Conservation (phyloP, 2,797 vertebrate genomes). For the Furcifer pardalis region DNA sequence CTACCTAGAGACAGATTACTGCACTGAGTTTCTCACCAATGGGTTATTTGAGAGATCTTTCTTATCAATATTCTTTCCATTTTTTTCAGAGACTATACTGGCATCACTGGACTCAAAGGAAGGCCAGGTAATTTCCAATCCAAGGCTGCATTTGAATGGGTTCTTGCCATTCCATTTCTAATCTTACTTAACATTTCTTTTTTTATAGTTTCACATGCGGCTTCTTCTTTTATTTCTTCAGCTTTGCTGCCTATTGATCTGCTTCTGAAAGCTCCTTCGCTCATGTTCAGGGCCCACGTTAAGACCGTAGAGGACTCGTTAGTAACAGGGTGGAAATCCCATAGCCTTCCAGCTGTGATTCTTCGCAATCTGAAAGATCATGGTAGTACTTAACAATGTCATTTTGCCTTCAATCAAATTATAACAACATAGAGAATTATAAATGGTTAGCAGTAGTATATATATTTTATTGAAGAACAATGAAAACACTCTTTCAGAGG, state of each 20-base stretch:
- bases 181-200: constrained; percentile 1
- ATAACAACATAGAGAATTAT: constrained; percentile 35
- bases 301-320: constrained; percentile 60
- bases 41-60: background rate
- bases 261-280: constrained; percentile 59
- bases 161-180: background rate
- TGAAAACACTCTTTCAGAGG: background rate
- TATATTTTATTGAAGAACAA: background rate
- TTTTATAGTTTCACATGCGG: constrained; percentile 33
- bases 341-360: constrained; percentile 61
- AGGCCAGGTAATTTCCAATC: constrained; percentile 75
- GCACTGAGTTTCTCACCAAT: background rate
- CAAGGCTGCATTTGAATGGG: background rate
- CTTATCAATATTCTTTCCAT: constrained; percentile 8
- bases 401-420: constrained; percentile 15
- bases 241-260: constrained; percentile 67
- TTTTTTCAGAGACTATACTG: constrained; percentile 61
- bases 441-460: constrained; percentile 18
- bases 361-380: constrained; percentile 67
- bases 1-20: no score
- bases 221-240: constrained; percentile 69
- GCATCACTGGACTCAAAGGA: constrained; percentile 72
- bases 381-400: constrained; percentile 50
- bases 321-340: constrained; percentile 55
- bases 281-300: constrained; percentile 46